Evolutionary conservation across 2,113 vertebrate species (phyloP).

Genomic region (Myotis brandtii): DNA sequence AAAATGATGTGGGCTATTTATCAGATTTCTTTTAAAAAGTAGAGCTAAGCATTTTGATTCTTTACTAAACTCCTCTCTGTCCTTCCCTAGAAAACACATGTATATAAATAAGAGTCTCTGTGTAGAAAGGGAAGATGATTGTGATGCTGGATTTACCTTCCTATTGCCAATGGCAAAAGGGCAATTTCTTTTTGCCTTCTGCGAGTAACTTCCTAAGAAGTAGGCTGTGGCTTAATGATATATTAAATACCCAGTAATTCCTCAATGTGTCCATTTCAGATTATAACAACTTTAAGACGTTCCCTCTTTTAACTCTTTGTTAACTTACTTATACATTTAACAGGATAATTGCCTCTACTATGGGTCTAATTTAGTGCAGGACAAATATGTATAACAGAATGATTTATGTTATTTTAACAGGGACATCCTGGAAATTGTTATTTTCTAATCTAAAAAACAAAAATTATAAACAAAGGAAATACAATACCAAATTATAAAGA

Average conservation of each 20-base stretch:
- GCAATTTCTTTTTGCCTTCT: neutral
- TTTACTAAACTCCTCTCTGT: neutral
- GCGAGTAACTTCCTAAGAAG: neutral
- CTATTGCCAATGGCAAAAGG: neutral
- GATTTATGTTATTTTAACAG: constrained; percentile 5
- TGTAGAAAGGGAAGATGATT: neutral
- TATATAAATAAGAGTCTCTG: neutral
- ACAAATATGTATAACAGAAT: neutral
- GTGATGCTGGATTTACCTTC: neutral
- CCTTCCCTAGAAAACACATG: neutral
- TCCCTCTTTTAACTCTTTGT: neutral
- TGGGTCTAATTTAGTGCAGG: neutral
- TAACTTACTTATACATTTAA: constrained; percentile 19
- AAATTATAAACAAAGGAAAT: neutral
- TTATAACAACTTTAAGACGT: neutral
- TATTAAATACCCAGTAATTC: neutral
- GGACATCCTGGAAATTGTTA: neutral
- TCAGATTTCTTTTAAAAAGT: neutral
- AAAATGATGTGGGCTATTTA: neutral
- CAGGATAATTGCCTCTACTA: neutral
- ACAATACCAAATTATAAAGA: neutral
- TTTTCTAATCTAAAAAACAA: neutral
- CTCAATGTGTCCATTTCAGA: neutral
- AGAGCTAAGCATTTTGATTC: neutral
- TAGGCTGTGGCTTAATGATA: neutral